phyloP scores from a whole-genome alignment of 2,888 invertebrate genomes.

The Limnephilus lunatus region DNA sequence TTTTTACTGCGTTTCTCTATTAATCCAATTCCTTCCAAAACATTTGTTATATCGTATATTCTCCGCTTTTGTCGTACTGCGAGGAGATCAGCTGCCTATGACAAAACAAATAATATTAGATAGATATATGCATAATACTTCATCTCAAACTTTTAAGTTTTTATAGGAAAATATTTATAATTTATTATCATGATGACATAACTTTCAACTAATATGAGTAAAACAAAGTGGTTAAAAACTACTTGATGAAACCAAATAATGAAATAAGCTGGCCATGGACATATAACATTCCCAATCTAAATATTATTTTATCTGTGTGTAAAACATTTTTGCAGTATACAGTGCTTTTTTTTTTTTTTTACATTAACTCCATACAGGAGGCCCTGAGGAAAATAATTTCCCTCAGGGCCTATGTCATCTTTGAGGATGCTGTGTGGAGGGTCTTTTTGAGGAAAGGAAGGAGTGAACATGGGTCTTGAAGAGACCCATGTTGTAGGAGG shows the following conservation, averaged over 20 bases:
- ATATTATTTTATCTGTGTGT: background rate
- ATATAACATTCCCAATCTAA: background rate
- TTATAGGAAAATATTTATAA: too few species aligned
- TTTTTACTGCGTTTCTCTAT: conserved; percentile 96
- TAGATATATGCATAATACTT: background rate
- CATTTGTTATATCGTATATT: conserved; percentile 96
- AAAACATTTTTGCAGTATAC: background rate
- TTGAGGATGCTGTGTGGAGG: too few species aligned
- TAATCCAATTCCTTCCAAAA: conserved; percentile 94
- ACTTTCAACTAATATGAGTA: too few species aligned
- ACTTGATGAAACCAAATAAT: background rate
- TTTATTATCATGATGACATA: too few species aligned
- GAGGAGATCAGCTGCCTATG: conserved; percentile 91
- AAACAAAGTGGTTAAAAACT: too few species aligned
- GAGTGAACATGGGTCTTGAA: too few species aligned
- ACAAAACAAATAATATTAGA: conserved; percentile 67
- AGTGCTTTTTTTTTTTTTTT: too few species aligned
- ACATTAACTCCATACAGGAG: too few species aligned
- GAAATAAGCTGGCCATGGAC: background rate
- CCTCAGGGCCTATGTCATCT: too few species aligned
- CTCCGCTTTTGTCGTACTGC: conserved; percentile 93
- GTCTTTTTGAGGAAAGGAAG: too few species aligned
- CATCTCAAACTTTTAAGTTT: background rate
- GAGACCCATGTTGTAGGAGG: too few species aligned
- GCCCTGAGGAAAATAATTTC: too few species aligned